A percentile compares a stretch with the other conserved stretches of the same genome.
phyloP scores from a whole-genome alignment of 2,888 invertebrate species.

The Acanthosepion lycidas region DNA sequence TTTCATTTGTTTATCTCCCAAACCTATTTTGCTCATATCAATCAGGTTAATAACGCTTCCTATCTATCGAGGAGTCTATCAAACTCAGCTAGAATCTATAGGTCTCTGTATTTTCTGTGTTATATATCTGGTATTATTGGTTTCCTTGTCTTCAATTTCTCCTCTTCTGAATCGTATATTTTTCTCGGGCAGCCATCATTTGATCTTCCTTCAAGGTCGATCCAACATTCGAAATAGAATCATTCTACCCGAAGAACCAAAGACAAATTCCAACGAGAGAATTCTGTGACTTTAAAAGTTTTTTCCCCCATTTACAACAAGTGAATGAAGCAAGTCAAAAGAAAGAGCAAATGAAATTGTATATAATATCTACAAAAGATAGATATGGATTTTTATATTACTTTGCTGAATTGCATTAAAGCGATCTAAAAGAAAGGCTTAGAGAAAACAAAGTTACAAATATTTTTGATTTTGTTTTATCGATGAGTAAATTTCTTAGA shows the following conservation, averaged over 20 bases:
- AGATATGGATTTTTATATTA: not conserved
- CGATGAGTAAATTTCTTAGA: not conserved
- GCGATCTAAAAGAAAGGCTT: not conserved
- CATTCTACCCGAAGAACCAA: not conserved
- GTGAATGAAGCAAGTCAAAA: not conserved
- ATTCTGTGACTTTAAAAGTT: not conserved
- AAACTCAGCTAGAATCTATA: not conserved
- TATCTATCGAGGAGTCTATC: not conserved
- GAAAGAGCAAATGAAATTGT: not conserved
- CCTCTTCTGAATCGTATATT: not conserved
- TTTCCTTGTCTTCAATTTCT: not conserved
- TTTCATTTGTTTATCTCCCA: not conserved
- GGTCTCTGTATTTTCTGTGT: no score
- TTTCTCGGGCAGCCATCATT: not conserved
- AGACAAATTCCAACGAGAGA: not conserved
- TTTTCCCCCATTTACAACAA: no score
- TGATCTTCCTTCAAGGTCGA: not conserved
- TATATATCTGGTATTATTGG: not conserved
- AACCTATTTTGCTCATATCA: not conserved
- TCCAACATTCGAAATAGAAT: not conserved
- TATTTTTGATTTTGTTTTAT: not conserved
- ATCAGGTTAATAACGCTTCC: no score
- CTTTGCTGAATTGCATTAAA: not conserved
- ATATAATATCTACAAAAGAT: not conserved
- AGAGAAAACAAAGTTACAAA: no score